Evolutionary conservation across 2,888 invertebrate genomes (phyloP), one percentile per base, ranked within the genome.

Genomic region (Calephelis perditalis): DNA sequence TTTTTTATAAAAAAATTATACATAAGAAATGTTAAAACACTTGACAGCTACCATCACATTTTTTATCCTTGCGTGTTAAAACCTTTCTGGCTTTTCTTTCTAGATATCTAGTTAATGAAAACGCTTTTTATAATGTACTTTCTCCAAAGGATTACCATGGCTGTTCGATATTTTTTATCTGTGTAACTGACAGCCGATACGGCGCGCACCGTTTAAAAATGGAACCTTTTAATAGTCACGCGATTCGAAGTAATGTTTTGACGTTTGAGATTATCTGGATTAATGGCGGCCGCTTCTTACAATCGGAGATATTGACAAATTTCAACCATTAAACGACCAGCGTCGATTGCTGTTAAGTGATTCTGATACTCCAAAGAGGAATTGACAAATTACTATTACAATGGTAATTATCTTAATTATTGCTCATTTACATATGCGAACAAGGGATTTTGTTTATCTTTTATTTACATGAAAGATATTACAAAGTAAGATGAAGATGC

Each of bases 231-330:
- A 82, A 78, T 79, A 81, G 82, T 77, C 81, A 79, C 82, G 81
- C 81, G 80, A 85, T 83, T 81, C 71, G 75, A 68, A 75, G 71
- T 78, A 78, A 79, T 78, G 79, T 75, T 81, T 81, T 82, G 86
- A 86, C 86, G 77, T 81, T 78, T 73, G 66, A 84, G 86, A 87
- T 87, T 83, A 84, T 73, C 70, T 67, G 72, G 77, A 80, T 84
- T 83, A 85, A 84, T 81, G 81, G 75, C 66, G 68, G 69, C 73
- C 70, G 73, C 77, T 80, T 75, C 73, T 73, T 76, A 78, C 73
- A 74, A 76, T 81, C 74, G 70, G 74, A 73, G 73, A 73, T 86
- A 88, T 87, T 85, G 87, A 88, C 82, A 84, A 86, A 85, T 85
- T 78, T 74, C 71, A 73, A 73, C 76, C 76, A 80, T 81, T 85